These are phyloP conservation scores for Sarcophaga subvicina DNA, from an alignment of 2,888 invertebrate species.

Conservation along the genomic window DNA sequence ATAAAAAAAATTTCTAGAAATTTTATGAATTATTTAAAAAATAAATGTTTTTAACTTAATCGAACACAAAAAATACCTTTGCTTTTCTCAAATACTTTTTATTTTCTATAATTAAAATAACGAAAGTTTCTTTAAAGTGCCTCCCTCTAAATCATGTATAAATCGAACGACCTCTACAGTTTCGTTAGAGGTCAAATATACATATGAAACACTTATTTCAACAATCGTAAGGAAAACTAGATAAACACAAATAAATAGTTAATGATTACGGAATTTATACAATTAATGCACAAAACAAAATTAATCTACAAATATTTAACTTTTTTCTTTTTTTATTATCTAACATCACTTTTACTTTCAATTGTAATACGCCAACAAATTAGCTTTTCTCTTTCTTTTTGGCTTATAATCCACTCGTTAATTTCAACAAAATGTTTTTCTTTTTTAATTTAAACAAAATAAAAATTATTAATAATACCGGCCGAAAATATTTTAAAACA, in stretches of 20 bases:
- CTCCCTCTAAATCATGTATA: background rate
- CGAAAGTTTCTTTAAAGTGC: background rate
- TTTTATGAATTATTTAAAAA: background rate
- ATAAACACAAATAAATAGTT: background rate
- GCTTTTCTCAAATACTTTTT: too few species aligned
- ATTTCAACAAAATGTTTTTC: background rate
- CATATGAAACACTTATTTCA: slow-evolving; percentile 31
- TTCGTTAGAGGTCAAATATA: slow-evolving; percentile 75
- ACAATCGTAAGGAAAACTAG: background rate
- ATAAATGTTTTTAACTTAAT: background rate
- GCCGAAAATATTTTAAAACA: slow-evolving; percentile 20
- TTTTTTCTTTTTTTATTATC: slow-evolving; percentile 33
- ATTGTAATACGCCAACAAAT: background rate
- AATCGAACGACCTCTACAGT: slow-evolving; percentile 76
- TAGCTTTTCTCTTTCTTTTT: background rate
- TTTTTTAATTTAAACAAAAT: background rate
- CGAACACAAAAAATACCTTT: too few species aligned
- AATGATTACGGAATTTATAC: background rate
- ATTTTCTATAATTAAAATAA: background rate
- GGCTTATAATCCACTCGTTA: background rate
- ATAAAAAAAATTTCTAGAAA: slow-evolving; percentile 16
- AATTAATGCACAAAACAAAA: background rate
- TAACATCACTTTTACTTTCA: slow-evolving; percentile 21
- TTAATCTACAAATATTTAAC: background rate
- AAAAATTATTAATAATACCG: slow-evolving; percentile 36